Conservation (phyloP, 2,797 vertebrate genomes). For the Cyclopterus lumpus region DNA sequence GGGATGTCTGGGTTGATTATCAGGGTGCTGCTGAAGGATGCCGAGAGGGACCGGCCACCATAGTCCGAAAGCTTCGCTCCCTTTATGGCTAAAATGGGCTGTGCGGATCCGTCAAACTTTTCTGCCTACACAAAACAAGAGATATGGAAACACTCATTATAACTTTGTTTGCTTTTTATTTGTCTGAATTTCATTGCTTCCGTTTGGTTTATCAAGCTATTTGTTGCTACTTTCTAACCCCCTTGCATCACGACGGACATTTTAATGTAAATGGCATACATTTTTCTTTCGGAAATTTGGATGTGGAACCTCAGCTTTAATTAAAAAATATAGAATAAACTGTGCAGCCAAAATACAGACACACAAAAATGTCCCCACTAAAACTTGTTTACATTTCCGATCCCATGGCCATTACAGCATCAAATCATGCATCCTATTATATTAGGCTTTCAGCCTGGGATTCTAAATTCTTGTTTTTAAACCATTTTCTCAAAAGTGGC, state of each 20-base stretch:
- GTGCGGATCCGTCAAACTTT: constrained; percentile 91
- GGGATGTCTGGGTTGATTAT: constrained; percentile 96
- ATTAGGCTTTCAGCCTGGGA: too few relatives aligned
- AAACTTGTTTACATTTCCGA: neutral
- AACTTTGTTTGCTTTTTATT: neutral
- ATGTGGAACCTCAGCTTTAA: neutral
- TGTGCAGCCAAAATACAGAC: neutral
- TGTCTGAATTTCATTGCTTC: neutral
- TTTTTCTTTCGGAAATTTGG: neutral
- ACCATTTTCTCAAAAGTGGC: neutral
- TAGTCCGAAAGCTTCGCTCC: constrained; percentile 95
- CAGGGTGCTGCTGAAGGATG: constrained; percentile 92
- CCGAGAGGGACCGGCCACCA: constrained; percentile 93
- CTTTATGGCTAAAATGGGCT: constrained; percentile 95
- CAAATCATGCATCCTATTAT: neutral
- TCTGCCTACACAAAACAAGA: constrained; percentile 86
- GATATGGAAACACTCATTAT: neutral
- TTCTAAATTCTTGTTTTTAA: neutral
- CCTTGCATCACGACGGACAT: neutral
- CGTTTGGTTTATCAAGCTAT: neutral
- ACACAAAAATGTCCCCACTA: neutral
- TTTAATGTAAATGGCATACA: neutral
- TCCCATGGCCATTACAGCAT: neutral
- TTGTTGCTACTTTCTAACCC: neutral
- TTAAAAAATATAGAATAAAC: neutral